Base-by-base conservation (phyloP, 2,113 vertebrate genomes). In the Pithys albifrons region DNA sequence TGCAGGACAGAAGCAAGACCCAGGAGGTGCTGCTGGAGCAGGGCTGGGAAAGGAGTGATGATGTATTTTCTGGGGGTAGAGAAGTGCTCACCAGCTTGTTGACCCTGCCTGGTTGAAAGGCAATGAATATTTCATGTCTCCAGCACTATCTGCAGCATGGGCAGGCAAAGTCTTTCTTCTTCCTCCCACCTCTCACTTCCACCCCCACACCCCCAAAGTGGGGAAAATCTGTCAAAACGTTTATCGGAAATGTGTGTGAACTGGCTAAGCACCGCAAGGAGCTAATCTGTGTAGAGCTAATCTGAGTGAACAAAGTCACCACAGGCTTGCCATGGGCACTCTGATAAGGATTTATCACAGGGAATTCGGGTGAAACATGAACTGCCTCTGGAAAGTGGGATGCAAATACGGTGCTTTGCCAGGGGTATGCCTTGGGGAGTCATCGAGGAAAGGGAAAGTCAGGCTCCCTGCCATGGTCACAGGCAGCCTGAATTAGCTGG, bases 41-140 rank as follows among this genome's bases (percentile, higher is more conserved):
- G 73, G 54, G 28, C 8, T 14, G 4, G 13, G 39, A 51, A 7
- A 46, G 39, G 22, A 49, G 12, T 1, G 3, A 5, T 14, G 23
- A 2, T 5, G 20, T 29, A 1, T 13, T 17, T 35, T 39, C 57
- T 49, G 46, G 51, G 55, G 55, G 20, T 23, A 4, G 1, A 35
- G 64, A 69, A 31, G 59, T 3, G 17, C 45, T 78, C 27, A 5
- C 54, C 27, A 33, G 28, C 52, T 45, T 65, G 77, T 16, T 91
- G 91, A 45, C 91, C 73, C 88, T 19, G 22, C n/a, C 7, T 88
- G 45, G 45, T 13, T 74, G 87, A 75, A 85, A 58, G 54, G 58
- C 77, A 67, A 95, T 96, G 96, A 97, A 96, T 97, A 96, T 97
- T 98, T 97, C 94, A 96, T 88, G 74, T 93, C 85, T 74, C 82